Evolutionary conservation across 2,113 vertebrate genomes (phyloP).

Genomic region (Crotalus viridis): DNA sequence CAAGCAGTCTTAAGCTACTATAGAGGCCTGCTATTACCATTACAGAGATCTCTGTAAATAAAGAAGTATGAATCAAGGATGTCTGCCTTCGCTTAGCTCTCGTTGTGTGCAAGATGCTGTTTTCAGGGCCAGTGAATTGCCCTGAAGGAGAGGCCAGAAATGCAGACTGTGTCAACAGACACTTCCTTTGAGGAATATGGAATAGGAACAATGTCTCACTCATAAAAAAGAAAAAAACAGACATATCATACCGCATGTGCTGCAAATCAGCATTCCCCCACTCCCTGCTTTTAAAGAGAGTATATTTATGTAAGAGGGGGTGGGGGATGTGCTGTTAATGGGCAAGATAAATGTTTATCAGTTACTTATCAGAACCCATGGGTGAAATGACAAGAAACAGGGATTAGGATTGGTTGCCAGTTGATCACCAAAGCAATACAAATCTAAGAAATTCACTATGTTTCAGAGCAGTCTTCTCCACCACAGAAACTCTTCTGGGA

Average conservation of each 20-base stretch:
- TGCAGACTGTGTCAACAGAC: constrained; percentile 59
- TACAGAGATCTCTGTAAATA: constrained; percentile 50
- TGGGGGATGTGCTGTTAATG: constrained; percentile 30
- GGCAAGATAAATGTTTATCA: constrained; percentile 49
- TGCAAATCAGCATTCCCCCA: constrained; percentile 43
- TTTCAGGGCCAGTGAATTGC: constrained; percentile 45
- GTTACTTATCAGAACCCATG: constrained; percentile 56
- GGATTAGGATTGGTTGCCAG: neutral
- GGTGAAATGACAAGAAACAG: constrained; percentile 42
- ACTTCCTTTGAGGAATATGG: constrained; percentile 67
- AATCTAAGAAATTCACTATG: neutral
- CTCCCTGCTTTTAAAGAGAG: constrained; percentile 21
- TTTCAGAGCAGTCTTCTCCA: neutral
- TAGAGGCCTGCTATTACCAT: constrained; percentile 39
- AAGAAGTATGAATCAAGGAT: constrained; percentile 41
- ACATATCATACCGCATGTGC: constrained; percentile 56
- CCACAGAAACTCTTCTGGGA: neutral
- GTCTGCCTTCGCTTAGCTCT: constrained; percentile 42
- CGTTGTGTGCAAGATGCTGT: constrained; percentile 40
- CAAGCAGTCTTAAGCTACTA: neutral
- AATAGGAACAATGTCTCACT: constrained; percentile 62
- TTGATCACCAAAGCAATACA: fast-evolving
- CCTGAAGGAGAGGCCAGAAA: constrained; percentile 65
- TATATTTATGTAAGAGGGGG: neutral
- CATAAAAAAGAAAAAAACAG: constrained; percentile 60